Conservation (phyloP, 2,888 invertebrate genomes). For the Allygus modestus region DNA sequence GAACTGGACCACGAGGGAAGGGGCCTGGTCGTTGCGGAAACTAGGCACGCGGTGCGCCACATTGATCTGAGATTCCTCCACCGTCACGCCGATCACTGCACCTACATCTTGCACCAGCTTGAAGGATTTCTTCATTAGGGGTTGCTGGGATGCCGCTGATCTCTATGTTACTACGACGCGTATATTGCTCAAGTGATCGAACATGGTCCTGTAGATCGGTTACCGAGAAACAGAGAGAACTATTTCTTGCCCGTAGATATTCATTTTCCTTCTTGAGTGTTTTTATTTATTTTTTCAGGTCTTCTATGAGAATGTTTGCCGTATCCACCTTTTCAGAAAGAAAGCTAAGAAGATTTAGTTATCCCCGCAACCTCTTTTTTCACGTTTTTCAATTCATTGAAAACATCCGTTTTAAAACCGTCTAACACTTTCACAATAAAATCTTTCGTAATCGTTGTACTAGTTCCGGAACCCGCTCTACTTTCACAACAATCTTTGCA, state of each 20-base stretch:
- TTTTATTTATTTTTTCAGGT: not conserved
- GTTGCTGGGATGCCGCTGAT: constrained; percentile 38
- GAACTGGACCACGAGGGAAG: constrained; percentile 45
- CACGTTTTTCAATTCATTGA: not conserved
- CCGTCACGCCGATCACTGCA: constrained; percentile 38
- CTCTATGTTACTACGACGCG: constrained; percentile 33
- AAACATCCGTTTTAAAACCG: not conserved
- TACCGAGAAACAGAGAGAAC: not conserved
- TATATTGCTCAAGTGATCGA: constrained; percentile 40
- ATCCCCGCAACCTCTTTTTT: not conserved
- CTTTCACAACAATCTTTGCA: not conserved
- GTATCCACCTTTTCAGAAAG: not conserved
- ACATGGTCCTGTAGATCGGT: constrained; percentile 14
- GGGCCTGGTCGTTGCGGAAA: constrained; percentile 21
- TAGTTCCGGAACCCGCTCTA: not conserved
- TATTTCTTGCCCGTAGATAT: not conserved
- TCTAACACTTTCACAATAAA: not conserved
- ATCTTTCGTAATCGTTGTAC: not conserved
- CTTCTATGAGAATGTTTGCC: not conserved
- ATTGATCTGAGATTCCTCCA: constrained; percentile 30
- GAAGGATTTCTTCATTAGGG: constrained; percentile 37
- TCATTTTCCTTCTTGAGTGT: constrained; percentile 28
- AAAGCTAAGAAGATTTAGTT: not conserved
- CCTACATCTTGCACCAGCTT: constrained; percentile 45
- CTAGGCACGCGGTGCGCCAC: constrained; percentile 19